These are phyloP conservation scores for Drosophila greeni DNA, from an alignment of 2,888 invertebrate genomes.

Conservation along the genomic window DNA sequence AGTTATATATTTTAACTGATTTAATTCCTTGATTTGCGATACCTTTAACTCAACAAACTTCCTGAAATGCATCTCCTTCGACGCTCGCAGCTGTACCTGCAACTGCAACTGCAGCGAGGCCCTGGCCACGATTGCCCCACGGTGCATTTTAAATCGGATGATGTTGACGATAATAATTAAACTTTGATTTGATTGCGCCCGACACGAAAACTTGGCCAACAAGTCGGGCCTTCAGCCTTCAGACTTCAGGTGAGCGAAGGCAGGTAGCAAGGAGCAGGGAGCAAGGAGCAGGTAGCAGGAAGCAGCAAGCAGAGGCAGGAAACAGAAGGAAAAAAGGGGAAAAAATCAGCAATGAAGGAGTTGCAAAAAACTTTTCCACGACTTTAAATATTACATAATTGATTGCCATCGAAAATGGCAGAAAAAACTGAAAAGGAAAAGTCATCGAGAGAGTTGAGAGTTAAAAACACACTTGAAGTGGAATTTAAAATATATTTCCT, in stretches of 20 bases:
- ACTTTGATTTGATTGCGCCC: conserved; percentile 59
- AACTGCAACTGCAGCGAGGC: conserved; percentile 12
- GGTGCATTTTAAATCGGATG: conserved; percentile 35
- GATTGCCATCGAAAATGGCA: conserved; percentile 17
- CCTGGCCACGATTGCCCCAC: conserved; percentile 15
- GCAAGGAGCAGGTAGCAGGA: not conserved
- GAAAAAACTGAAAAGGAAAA: conserved; percentile 6
- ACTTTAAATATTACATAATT: conserved; percentile 32
- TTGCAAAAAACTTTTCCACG: conserved; percentile 13
- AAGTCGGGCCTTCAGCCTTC: too few relatives aligned
- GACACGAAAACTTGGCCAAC: conserved; percentile 36
- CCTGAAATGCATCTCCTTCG: not conserved
- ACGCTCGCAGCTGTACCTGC: not conserved
- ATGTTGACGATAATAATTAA: conserved; percentile 58
- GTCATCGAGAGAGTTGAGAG: too few relatives aligned
- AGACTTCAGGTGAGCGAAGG: conserved; percentile 24
- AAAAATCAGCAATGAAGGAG: not conserved
- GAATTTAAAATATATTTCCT: not conserved
- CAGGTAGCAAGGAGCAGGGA: not conserved
- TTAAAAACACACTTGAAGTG: not conserved
- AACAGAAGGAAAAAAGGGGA: not conserved
- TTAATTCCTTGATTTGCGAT: too few relatives aligned
- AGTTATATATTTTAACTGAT: too few relatives aligned
- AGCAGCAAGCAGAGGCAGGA: not conserved
- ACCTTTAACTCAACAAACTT: not conserved